Evolutionary conservation across 2,888 invertebrate species (phyloP).

Genomic region (Spilosoma lubricipeda): DNA sequence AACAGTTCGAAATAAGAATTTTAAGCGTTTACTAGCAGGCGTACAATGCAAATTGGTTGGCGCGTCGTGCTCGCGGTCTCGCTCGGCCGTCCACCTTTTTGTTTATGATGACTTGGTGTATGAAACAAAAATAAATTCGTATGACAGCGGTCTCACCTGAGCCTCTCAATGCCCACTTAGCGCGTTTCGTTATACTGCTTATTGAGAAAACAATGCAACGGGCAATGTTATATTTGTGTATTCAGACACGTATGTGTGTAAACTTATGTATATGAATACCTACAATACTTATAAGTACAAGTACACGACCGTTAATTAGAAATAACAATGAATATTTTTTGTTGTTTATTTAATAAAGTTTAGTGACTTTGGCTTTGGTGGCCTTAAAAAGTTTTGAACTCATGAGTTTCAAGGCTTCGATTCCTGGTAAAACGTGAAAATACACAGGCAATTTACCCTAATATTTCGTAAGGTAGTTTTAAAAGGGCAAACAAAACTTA

Average conservation of each 20-base stretch:
- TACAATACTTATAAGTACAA: constrained; percentile 27
- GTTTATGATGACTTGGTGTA: constrained; percentile 63
- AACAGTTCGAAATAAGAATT: constrained; percentile 83
- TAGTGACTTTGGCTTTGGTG: background rate
- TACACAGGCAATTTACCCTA: background rate
- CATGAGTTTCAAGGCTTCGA: background rate
- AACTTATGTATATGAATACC: constrained; percentile 12
- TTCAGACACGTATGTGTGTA: constrained; percentile 1
- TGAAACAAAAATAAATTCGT: constrained; percentile 67
- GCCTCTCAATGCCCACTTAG: constrained; percentile 66
- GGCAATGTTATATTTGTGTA: constrained; percentile 49
- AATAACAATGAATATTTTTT: constrained; percentile 22
- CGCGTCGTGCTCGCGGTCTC: constrained; percentile 75
- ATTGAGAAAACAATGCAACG: constrained; percentile 59
- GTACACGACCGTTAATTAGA: constrained; percentile 11
- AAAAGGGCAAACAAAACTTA: background rate
- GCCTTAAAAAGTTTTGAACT: background rate
- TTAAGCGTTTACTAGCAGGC: constrained; percentile 82
- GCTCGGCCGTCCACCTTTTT: constrained; percentile 71
- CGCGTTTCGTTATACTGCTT: constrained; percentile 58
- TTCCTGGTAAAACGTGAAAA: background rate
- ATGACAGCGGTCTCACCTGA: constrained; percentile 65
- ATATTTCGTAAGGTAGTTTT: background rate
- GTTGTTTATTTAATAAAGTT: constrained; percentile 4
- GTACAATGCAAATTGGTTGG: constrained; percentile 84